Evolutionary conservation across 2,888 invertebrate species (phyloP), one percentile per base, ranked within the genome.

Genomic region (Lepidocyrtinus sp.): DNA sequence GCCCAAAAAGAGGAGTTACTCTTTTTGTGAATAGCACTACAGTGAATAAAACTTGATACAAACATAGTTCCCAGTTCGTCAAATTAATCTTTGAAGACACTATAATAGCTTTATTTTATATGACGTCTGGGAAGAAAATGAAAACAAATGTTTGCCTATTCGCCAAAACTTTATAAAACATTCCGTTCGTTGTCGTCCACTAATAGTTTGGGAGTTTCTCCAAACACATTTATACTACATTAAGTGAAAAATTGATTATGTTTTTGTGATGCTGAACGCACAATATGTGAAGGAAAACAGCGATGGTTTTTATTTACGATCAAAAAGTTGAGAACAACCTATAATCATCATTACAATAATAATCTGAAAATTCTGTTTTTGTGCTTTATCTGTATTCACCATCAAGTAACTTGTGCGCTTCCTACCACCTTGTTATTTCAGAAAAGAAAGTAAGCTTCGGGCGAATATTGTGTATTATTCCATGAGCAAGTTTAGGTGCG

Each of bases 281-380:
- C n/a, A n/a, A n/a, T n/a, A n/a, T n/a, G n/a, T n/a, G n/a, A n/a
- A 64, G 17, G 24, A 9, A 25, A 27, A 3, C 25, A 27, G 9
- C 19, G n/a, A n/a, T n/a, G n/a, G n/a, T n/a, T 17, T 27, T 62
- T 45, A 36, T n/a, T 65, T 7, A 36, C 36, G 12, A 36, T 12
- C 36, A 12, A 36, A 72, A 71, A 77, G 46, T 62, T 65, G 22
- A 59, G 26, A 59, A 67, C 71, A 71, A 77, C 77, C 65, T 76
- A 68, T 71, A 77, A 77, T 77, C 77, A 67, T 46, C 64, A 71
- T 71, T 65, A 71, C 71, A 64, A 61, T 77, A 61, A 71, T 67
- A 71, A 36, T 36, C 36, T 7, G 5, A 12, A 36, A 36, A 12
- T 36, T 36, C 12, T 36, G 5, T 77, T 77, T 71, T 65, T 77